Conservation (phyloP, 1,140 invertebrate genomes). For the Mesaphorura yosii region DNA sequence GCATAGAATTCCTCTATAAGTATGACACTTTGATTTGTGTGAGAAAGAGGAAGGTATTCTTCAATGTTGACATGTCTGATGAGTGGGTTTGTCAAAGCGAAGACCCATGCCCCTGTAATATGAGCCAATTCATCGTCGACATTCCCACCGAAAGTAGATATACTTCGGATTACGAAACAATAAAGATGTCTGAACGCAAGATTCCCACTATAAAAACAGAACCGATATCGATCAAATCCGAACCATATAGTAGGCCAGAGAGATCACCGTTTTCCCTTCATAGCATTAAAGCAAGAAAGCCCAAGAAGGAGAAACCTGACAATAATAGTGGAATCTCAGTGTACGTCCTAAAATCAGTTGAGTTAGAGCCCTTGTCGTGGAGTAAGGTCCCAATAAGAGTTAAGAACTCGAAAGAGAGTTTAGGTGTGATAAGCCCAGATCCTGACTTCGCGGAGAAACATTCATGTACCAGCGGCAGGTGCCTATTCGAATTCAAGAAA, state of each 20-base stretch:
- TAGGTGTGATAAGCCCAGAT: neutral
- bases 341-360: neutral
- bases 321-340: neutral
- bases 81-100: too few relatives aligned
- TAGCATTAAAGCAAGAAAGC: neutral
- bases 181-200: neutral
- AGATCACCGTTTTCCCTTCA: neutral
- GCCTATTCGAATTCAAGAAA: neutral
- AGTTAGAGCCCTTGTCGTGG: neutral
- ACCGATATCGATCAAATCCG: neutral
- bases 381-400: neutral
- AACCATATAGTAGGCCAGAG: neutral
- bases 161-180: neutral
- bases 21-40: neutral
- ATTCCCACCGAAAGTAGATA: too few relatives aligned
- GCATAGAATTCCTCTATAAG: neutral
- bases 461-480: neutral
- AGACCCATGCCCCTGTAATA: too few relatives aligned
- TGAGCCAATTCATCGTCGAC: too few relatives aligned
- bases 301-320: neutral
- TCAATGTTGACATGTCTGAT: neutral
- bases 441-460: neutral
- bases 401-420: neutral
- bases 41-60: neutral
- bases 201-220: too few relatives aligned